Conservation (phyloP, 2,113 vertebrate species). For the Atlantisia rogersi region DNA sequence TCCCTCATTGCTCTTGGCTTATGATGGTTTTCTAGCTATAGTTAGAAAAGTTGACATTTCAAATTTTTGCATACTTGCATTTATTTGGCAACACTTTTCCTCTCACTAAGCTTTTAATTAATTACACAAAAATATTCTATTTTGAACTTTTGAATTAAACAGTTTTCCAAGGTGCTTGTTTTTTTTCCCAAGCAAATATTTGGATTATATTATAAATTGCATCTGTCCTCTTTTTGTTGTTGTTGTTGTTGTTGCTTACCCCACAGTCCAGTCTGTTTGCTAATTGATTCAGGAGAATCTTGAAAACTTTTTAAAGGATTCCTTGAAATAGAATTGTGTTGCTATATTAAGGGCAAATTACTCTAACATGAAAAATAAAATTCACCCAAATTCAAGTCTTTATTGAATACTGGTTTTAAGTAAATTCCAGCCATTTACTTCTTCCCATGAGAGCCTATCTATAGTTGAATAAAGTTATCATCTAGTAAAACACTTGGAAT, state of each 20-base stretch:
- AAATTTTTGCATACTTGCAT: background rate
- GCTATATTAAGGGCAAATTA: background rate
- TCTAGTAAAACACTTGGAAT: background rate
- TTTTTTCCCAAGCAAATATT: background rate
- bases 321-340: background rate
- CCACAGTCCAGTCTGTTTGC: background rate
- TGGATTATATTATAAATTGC: background rate
- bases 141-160: background rate
- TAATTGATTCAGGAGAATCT: background rate
- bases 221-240: background rate
- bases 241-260: background rate
- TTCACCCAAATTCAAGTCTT: background rate
- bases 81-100: background rate
- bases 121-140: background rate
- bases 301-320: background rate
- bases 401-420: background rate
- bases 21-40: background rate
- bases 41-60: background rate
- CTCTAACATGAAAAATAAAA: background rate
- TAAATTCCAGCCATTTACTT: background rate
- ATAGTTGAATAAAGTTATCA: background rate
- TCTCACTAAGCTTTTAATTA: background rate
- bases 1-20: background rate
- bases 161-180: background rate
- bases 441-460: background rate